Percentiles rank a stretch among this genome's conserved stretches.
Conservation (phyloP, 2,113 vertebrate species). For the Craseonycteris thonglongyai region DNA sequence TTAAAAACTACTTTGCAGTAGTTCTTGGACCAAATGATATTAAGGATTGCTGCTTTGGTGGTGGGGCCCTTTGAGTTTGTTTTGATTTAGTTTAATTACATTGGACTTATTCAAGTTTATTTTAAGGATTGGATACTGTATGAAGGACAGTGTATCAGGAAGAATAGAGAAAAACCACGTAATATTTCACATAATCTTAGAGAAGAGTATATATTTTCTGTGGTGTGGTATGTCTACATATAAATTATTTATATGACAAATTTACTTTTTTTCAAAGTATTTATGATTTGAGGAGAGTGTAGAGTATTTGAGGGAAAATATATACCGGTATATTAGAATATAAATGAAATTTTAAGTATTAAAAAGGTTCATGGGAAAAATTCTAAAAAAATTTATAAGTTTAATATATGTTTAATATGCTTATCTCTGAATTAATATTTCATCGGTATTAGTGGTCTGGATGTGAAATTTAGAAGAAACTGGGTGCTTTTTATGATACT, state of each 20-base stretch:
- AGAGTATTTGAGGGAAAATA: background rate
- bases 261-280: background rate
- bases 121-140: constrained; percentile 40
- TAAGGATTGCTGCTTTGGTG: constrained; percentile 15
- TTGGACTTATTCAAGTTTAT: background rate
- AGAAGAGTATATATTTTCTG: background rate
- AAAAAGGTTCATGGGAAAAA: background rate
- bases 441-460: background rate
- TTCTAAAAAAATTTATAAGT: background rate
- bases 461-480: background rate
- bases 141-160: background rate
- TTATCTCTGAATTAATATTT: constrained; percentile 6
- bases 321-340: constrained; percentile 5
- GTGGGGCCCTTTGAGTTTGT: background rate
- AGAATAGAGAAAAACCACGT: constrained; percentile 12
- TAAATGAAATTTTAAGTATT: constrained; percentile 31
- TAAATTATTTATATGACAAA: background rate
- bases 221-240: background rate
- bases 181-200: constrained; percentile 33
- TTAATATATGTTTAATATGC: background rate
- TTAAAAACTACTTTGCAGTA: background rate
- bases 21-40: background rate
- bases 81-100: constrained; percentile 22
- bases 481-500: background rate
- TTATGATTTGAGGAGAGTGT: constrained; percentile 34